phyloP scores from a whole-genome alignment of 2,113 vertebrate genomes.

The Forbesichthys papilliferus region DNA sequence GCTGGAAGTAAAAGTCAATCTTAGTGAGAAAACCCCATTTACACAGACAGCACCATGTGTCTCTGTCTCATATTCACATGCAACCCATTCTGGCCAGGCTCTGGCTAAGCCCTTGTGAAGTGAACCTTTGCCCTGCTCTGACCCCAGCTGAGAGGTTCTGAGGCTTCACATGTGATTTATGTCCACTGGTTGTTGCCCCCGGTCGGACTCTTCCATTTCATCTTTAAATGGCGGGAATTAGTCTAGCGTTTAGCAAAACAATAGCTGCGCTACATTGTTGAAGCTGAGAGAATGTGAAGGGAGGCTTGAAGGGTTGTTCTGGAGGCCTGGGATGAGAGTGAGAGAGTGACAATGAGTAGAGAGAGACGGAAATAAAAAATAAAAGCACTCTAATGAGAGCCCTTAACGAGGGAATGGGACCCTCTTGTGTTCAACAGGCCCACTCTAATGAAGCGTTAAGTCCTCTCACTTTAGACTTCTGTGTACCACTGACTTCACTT shows the following conservation, averaged over 20 bases:
- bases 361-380: conserved; percentile 33
- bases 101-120: conserved; percentile 69
- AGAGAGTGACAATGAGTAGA: conserved; percentile 22
- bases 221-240: conserved; percentile 86
- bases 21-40: conserved; percentile 18
- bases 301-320: not conserved
- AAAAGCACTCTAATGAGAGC: conserved; percentile 60
- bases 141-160: conserved; percentile 83
- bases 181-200: conserved; percentile 89
- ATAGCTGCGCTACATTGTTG: conserved; percentile 76
- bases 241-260: conserved; percentile 85
- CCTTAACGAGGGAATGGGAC: conserved; percentile 64
- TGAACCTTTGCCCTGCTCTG: conserved; percentile 80
- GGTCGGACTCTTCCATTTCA: conserved; percentile 91
- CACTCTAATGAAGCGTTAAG: conserved; percentile 9
- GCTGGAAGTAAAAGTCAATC: conserved; percentile 7
- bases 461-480: not conserved
- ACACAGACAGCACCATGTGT: conserved; percentile 29
- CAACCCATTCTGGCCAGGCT: conserved; percentile 58
- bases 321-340: conserved; percentile 13
- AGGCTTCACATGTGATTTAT: conserved; percentile 94
- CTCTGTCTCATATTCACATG: conserved; percentile 4
- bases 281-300: conserved; percentile 37
- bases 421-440: conserved; percentile 25
- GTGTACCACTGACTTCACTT: conserved; percentile 4